phyloP scores from a whole-genome alignment of 2,888 invertebrate species.

The Notocelia uddmanniana region DNA sequence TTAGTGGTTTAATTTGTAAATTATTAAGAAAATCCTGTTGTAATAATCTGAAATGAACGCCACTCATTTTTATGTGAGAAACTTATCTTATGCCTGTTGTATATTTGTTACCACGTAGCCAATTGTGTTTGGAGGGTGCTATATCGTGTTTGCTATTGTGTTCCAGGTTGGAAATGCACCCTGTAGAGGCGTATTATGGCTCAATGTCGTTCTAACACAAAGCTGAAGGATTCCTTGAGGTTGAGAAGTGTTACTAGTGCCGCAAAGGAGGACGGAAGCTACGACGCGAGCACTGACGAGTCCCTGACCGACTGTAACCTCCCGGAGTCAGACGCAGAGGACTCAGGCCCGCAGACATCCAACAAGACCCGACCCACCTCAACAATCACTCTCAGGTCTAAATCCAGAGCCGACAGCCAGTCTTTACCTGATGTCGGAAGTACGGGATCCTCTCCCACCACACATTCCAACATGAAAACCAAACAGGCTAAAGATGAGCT shows the following conservation, averaged over 20 bases:
- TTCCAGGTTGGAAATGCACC: slow-evolving; percentile 74
- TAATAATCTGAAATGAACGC: slow-evolving; percentile 24
- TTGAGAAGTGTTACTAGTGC: slow-evolving; percentile 47
- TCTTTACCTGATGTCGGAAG: slow-evolving; percentile 81
- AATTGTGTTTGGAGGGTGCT: slow-evolving; percentile 54
- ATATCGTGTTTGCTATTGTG: slow-evolving; percentile 56
- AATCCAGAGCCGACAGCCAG: slow-evolving; percentile 59
- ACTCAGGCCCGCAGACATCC: slow-evolving; percentile 47
- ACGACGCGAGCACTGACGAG: slow-evolving; percentile 55
- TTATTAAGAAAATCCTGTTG: slow-evolving; percentile 36
- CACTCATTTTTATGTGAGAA: slow-evolving; percentile 36
- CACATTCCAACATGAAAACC: slow-evolving; percentile 85
- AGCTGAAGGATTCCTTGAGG: slow-evolving; percentile 56
- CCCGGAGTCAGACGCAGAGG: slow-evolving; percentile 50
- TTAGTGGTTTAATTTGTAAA: slow-evolving; percentile 6
- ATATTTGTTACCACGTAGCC: slow-evolving; percentile 60
- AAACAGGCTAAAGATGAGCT: slow-evolving; percentile 80
- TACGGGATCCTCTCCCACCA: slow-evolving; percentile 77
- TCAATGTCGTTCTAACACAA: slow-evolving; percentile 60
- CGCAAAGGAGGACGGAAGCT: slow-evolving; percentile 54
- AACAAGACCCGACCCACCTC: slow-evolving; percentile 50
- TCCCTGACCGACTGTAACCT: slow-evolving; percentile 49
- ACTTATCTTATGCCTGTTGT: slow-evolving; percentile 21
- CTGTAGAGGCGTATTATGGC: slow-evolving; percentile 61
- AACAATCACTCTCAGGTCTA: slow-evolving; percentile 60